These are phyloP conservation scores for Gallirallus australis DNA, from an alignment of 2,797 vertebrate genomes.

Conservation along the genomic window DNA sequence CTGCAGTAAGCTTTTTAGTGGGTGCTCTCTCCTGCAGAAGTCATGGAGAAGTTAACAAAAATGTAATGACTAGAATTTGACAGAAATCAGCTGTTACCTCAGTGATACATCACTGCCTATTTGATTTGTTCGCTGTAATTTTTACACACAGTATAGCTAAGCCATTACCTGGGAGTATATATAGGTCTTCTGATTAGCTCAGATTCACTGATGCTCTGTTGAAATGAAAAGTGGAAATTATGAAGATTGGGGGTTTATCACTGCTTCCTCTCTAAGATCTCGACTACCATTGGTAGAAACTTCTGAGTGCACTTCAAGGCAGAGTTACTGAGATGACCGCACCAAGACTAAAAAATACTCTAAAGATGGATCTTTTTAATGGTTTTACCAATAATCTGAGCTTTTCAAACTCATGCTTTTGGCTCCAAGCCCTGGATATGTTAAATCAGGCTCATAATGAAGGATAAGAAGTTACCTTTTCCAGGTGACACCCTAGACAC, in stretches of 20 bases:
- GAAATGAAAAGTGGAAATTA: background rate
- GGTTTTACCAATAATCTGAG: background rate
- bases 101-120: background rate
- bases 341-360: background rate
- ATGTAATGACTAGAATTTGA: background rate
- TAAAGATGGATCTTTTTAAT: background rate
- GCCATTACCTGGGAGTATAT: background rate
- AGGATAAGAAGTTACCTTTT: conserved; percentile 25
- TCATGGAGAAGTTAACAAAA: background rate
- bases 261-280: background rate
- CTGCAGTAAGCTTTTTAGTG: background rate
- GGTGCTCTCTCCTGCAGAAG: background rate
- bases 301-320: background rate
- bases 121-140: background rate
- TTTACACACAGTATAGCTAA: background rate
- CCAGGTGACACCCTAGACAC: background rate
- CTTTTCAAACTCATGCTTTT: background rate
- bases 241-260: background rate
- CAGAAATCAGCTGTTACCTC: background rate
- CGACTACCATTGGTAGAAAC: background rate
- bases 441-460: conserved; percentile 8
- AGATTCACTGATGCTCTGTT: background rate
- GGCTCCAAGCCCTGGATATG: background rate
- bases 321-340: background rate
- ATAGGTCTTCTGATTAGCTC: background rate